A percentile compares a stretch with the other conserved stretches of the same genome.
phyloP scores from a whole-genome alignment of 1,140 invertebrate genomes.

The Charaxes varanes region DNA sequence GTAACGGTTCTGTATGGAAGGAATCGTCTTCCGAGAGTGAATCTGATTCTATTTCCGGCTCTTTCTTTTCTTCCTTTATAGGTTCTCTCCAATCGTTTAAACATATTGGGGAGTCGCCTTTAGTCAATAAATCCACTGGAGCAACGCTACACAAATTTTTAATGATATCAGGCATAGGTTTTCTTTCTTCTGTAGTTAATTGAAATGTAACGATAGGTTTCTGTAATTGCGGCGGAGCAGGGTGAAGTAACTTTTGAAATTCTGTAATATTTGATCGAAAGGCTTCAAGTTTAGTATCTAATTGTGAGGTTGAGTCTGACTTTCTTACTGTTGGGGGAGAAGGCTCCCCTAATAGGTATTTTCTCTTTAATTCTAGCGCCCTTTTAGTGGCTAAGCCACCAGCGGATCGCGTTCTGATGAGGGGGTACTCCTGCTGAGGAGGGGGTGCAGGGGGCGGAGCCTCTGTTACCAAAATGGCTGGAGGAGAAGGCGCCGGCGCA shows the following conservation, averaged over 20 bases:
- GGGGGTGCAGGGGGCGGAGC: constrained; percentile 72
- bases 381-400: constrained; percentile 90
- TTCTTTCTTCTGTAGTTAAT: constrained; percentile 33
- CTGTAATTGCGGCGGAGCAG: constrained; percentile 76
- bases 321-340: constrained; percentile 80
- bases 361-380: constrained; percentile 88
- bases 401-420: constrained; percentile 88
- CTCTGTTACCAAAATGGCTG: constrained; percentile 46
- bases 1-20: constrained; percentile 45
- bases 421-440: constrained; percentile 78
- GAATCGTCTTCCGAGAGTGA: constrained; percentile 75
- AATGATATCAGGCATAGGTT: constrained; percentile 62
- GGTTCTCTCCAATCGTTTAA: constrained; percentile 39
- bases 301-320: constrained; percentile 88
- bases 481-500: constrained; percentile 74
- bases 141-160: constrained; percentile 49
- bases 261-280: constrained; percentile 91
- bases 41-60: constrained; percentile 76
- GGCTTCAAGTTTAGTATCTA: constrained; percentile 88
- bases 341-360: constrained; percentile 83
- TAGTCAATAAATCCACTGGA: constrained; percentile 51
- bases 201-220: constrained; percentile 54
- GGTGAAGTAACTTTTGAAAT: constrained; percentile 90
- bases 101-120: constrained; percentile 43
- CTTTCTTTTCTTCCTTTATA: constrained; percentile 29